Conservation (phyloP, 2,888 invertebrate genomes). For the Scelioninae gen. 2 region DNA sequence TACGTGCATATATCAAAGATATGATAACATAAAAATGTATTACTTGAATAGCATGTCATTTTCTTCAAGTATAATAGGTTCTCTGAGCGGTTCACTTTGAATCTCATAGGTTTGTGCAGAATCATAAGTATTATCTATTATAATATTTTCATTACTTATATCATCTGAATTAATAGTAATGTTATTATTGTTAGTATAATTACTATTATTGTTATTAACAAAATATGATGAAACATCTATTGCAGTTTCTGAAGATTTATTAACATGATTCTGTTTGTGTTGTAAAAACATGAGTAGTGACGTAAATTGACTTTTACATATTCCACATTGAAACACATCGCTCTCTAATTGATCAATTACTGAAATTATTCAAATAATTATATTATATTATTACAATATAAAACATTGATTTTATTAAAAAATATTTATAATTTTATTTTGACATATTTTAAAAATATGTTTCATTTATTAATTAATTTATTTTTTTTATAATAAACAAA, state of each 20-base stretch:
- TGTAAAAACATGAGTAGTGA: constrained; percentile 78
- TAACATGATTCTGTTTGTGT: constrained; percentile 77
- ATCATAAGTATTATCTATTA: constrained; percentile 64
- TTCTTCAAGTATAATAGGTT: constrained; percentile 72
- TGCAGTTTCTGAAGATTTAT: constrained; percentile 70
- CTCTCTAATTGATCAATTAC: constrained; percentile 77
- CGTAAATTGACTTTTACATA: constrained; percentile 81
- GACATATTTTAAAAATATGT: no score
- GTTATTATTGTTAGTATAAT: constrained; percentile 68
- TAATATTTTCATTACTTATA: constrained; percentile 64
- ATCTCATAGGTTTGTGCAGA: constrained; percentile 68
- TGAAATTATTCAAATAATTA: constrained; percentile 42
- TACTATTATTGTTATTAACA: constrained; percentile 67
- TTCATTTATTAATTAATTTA: no score
- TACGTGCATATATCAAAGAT: constrained; percentile 5
- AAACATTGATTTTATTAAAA: no score
- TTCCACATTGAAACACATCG: constrained; percentile 83
- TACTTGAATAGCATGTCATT: constrained; percentile 74
- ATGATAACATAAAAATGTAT: constrained; percentile 20
- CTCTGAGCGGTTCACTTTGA: constrained; percentile 68
- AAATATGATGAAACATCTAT: constrained; percentile 72
- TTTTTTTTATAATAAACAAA: no score
- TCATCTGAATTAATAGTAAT: constrained; percentile 66
- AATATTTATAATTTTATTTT: no score
- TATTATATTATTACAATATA: no score